Conservation (phyloP, 1,140 invertebrate genomes). For the Leptinotarsa defecta region DNA sequence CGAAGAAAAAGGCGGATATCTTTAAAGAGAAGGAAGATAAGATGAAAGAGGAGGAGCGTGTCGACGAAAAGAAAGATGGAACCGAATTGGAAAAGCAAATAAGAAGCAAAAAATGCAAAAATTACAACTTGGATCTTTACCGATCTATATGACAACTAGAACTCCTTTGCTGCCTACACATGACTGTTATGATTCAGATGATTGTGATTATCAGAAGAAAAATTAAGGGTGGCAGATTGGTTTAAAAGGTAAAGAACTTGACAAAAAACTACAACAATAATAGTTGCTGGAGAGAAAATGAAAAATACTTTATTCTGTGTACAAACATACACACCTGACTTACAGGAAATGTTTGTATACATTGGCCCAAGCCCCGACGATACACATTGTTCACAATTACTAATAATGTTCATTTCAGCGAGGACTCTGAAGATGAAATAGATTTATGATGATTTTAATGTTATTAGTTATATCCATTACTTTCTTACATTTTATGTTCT, state of each 20-base stretch:
- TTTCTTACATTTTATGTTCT: too few species aligned
- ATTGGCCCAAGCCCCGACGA: constrained; percentile 68
- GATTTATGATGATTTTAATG: background rate
- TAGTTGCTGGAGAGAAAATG: constrained; percentile 34
- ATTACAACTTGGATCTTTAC: constrained; percentile 40
- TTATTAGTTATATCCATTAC: too few species aligned
- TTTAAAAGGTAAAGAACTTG: constrained; percentile 35
- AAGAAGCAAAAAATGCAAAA: constrained; percentile 42
- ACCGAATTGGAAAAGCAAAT: constrained; percentile 37
- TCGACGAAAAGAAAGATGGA: background rate
- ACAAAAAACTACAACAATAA: background rate
- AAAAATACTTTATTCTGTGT: constrained; percentile 66
- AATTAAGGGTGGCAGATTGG: background rate
- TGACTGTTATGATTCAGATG: constrained; percentile 62
- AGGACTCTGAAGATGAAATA: constrained; percentile 18
- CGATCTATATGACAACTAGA: constrained; percentile 57
- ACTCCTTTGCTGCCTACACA: constrained; percentile 58
- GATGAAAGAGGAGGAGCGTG: constrained; percentile 22
- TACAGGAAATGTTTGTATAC: constrained; percentile 68
- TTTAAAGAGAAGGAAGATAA: constrained; percentile 52
- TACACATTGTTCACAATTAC: constrained; percentile 48
- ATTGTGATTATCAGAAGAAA: constrained; percentile 7
- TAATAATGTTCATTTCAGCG: constrained; percentile 33
- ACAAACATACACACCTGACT: constrained; percentile 67
- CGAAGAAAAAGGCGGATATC: constrained; percentile 51